Percentiles rank a stretch among this genome's conserved stretches.
phyloP scores from a whole-genome alignment of 1,140 invertebrate genomes.

The Drosophila parvula region DNA sequence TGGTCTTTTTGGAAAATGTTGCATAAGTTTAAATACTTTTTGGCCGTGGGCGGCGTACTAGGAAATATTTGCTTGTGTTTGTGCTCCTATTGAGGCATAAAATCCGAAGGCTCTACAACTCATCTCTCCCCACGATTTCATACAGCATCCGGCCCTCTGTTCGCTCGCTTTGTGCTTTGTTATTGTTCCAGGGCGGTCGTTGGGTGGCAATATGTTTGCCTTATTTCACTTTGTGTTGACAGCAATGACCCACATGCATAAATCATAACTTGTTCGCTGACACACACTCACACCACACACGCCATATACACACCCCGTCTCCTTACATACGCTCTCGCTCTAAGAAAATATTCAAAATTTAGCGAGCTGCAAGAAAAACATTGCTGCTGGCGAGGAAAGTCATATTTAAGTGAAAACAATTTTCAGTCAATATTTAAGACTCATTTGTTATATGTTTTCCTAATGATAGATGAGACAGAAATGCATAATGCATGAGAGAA shows the following conservation, averaged over 20 bases:
- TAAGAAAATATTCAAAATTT: constrained; percentile 24
- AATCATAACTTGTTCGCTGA: constrained; percentile 71
- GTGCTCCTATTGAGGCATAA: constrained; percentile 50
- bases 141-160: constrained; percentile 25
- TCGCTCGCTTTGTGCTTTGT: constrained; percentile 31
- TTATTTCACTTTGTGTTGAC: constrained; percentile 81
- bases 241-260: constrained; percentile 80
- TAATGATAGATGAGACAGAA: neutral
- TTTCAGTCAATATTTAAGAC: constrained; percentile 8
- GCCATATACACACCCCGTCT: neutral
- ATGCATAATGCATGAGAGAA: no score
- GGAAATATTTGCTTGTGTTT: constrained; percentile 11
- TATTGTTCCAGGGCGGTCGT: constrained; percentile 50
- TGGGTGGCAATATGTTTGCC: constrained; percentile 70
- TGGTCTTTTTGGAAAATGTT: constrained; percentile 51
- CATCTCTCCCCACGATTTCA: neutral
- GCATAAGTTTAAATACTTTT: constrained; percentile 66
- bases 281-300: constrained; percentile 46
- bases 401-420: neutral
- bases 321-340: neutral
- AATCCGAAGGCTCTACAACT: constrained; percentile 35
- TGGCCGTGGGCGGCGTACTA: constrained; percentile 6
- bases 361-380: constrained; percentile 13
- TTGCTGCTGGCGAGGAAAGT: constrained; percentile 5
- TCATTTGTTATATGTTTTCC: neutral